Evolutionary conservation across 2,113 vertebrate genomes (phyloP), one percentile per base, ranked within the genome.

Genomic region (Corythaixoides concolor): DNA sequence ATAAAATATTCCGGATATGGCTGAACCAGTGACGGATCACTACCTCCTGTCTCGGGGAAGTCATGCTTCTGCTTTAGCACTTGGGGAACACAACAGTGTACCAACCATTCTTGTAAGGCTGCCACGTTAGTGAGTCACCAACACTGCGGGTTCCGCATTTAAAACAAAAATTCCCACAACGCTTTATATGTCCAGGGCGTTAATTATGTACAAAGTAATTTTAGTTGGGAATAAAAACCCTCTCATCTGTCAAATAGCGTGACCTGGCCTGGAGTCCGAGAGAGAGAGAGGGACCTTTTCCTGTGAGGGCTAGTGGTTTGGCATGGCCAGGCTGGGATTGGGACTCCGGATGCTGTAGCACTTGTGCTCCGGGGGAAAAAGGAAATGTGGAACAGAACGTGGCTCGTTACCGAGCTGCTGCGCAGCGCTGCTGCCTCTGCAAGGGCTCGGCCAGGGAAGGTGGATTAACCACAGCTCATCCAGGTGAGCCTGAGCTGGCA

Each of bases 241-340:
- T 58, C 22, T 63, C 16, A 19, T 39, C 32, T 75, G 15, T 28
- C 27, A 8, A 2, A 58, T 7, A 15, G 28, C 2, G 32, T 7
- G 8, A 45, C 9, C 27, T 6, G 78, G 37, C 8, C 2, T 58
- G 87, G 73, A 60, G 39, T 12, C 39, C 13, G 70, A 70, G 62
- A 11, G 69, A 7, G 18, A 50, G 58, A 43, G 50, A 4, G 75
- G 81, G 76, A 67, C 0, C 41, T 35, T 45, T 16, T 15, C 45
- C 39, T 30, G 1, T 6, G 21, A 59, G 91, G 81, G 81, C 90
- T 95, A 53, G 49, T 88, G 96, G 95, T 95, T 93, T 96, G 95
- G 86, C 87, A 2, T 4, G 52, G 84, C 82, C 63, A 35, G 90
- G 10, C 53, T 19, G 92, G 22, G 5, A 30, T 5, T 63, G 91